A percentile compares a stretch with the other conserved stretches of the same genome.
Conservation (phyloP, 2,797 vertebrate genomes). For the Nannoperca australis region DNA sequence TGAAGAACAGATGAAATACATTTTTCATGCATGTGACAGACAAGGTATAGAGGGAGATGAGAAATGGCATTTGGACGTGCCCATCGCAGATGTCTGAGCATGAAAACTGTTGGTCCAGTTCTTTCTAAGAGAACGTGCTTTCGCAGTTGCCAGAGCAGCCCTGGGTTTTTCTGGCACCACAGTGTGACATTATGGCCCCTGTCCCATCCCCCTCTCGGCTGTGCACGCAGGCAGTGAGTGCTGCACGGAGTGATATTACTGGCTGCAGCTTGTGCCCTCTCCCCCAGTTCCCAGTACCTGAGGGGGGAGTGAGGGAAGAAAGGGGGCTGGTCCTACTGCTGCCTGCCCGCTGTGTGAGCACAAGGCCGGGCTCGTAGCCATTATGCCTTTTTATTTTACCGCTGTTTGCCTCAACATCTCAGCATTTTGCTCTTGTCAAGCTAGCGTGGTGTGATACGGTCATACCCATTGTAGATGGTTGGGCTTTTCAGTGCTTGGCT, state of each 20-base stretch:
- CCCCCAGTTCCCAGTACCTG: constrained; percentile 75
- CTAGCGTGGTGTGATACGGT: background rate
- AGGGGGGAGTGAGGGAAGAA: background rate
- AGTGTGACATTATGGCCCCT: constrained; percentile 72
- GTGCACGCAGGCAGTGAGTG: constrained; percentile 61
- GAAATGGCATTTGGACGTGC: constrained; percentile 14
- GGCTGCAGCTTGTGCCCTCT: constrained; percentile 73
- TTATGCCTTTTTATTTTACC: constrained; percentile 6
- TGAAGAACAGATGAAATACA: background rate
- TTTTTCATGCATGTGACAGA: background rate
- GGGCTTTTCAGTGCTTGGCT: background rate
- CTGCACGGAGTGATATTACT: constrained; percentile 66
- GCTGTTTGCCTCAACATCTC: constrained; percentile 1
- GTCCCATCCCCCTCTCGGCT: constrained; percentile 63
- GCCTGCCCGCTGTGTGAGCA: constrained; percentile 40
- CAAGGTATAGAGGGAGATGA: background rate
- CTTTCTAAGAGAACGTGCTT: constrained; percentile 5
- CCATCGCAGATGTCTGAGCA: background rate
- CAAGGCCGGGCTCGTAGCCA: constrained; percentile 27
- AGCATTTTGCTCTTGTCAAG: background rate
- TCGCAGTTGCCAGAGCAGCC: constrained; percentile 38
- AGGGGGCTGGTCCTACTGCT: constrained; percentile 38
- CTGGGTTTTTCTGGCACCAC: constrained; percentile 62
- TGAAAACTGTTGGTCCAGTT: background rate
- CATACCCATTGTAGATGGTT: background rate